These are phyloP conservation scores for Orthosia gothica DNA, from an alignment of 2,888 invertebrate species.

Conservation along the genomic window DNA sequence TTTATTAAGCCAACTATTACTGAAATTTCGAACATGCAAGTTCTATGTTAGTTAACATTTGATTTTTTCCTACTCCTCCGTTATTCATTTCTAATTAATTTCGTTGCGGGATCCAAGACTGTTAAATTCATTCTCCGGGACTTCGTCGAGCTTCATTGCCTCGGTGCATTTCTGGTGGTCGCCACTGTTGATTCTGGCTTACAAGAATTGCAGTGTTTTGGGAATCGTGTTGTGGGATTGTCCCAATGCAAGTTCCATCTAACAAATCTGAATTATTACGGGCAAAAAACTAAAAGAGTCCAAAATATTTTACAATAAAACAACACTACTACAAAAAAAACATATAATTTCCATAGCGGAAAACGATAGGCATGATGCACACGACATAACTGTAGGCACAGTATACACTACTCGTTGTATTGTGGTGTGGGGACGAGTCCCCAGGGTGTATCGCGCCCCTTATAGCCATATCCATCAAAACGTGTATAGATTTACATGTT, in stretches of 20 bases:
- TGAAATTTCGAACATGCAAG: too few relatives aligned
- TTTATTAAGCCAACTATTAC: not conserved
- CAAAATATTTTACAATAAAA: constrained; percentile 3
- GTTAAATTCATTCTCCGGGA: too few relatives aligned
- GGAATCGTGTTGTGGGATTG: too few relatives aligned
- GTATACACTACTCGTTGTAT: constrained; percentile 40
- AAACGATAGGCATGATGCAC: constrained; percentile 41
- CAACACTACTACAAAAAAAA: constrained; percentile 26
- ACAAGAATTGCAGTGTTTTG: too few relatives aligned
- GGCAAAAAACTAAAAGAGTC: not conserved
- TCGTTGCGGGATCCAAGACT: too few relatives aligned
- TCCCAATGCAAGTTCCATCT: not conserved
- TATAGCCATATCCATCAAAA: constrained; percentile 67
- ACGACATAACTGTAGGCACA: constrained; percentile 42
- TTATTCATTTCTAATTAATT: too few relatives aligned
- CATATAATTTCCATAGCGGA: constrained; percentile 32
- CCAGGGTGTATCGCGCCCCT: constrained; percentile 64
- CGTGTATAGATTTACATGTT: constrained; percentile 69
- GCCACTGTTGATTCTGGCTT: too few relatives aligned
- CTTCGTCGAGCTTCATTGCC: too few relatives aligned
- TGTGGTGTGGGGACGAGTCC: constrained; percentile 63
- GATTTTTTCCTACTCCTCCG: too few relatives aligned
- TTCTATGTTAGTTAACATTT: too few relatives aligned
- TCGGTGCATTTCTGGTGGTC: too few relatives aligned
- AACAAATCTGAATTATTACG: not conserved